Base-by-base conservation (phyloP, 2,113 vertebrate species). In the Oryzias curvinotus region DNA sequence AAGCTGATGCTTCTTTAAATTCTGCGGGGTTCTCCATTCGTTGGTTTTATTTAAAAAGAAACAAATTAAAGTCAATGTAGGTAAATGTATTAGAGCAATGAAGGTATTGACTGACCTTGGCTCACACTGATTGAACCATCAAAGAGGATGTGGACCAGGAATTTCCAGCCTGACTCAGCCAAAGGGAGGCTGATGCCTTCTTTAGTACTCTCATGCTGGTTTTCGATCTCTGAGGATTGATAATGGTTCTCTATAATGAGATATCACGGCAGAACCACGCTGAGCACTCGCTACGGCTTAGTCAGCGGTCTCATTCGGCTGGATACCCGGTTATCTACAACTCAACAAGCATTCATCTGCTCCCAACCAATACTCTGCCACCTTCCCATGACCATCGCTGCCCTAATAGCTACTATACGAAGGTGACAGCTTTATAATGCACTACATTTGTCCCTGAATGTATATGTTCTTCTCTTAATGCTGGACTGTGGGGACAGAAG, bases 141-240 rank as follows among this genome's bases (percentile, higher is more conserved):
- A 74, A 77, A 65, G 61, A 17, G 49, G 80, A 79, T 65, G 73
- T 54, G 62, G 77, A 83, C 57, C 44, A 66, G 61, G 75, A 77
- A 85, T 78, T 71, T 81, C 73, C 63, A 68, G 64, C 75, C 73
- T 80, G 87, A 87, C 75, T 87, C 79, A 80, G 79, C 77, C 65
- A 55, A 74, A 77, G 71, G 65, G 19, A 21, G 17, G 52, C 45
- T 48, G 48, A 59, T 68, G 74, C 75, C 54, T 71, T 68, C 78
- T 77, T 65, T 80, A 79, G 71, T 68, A 59, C 80, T 78, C 82
- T 86, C 87, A 82, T 55, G 52, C 57, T 58, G 57, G 23, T 21
- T 78, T 86, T 90, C 79, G 78, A 89, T 89, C 78, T 71, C 47
- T 51, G 15, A 78, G 81, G 80, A 90, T 87, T 88, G 81, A 90